Conservation (phyloP, 2,113 vertebrate species). For the Clarias gariepinus region DNA sequence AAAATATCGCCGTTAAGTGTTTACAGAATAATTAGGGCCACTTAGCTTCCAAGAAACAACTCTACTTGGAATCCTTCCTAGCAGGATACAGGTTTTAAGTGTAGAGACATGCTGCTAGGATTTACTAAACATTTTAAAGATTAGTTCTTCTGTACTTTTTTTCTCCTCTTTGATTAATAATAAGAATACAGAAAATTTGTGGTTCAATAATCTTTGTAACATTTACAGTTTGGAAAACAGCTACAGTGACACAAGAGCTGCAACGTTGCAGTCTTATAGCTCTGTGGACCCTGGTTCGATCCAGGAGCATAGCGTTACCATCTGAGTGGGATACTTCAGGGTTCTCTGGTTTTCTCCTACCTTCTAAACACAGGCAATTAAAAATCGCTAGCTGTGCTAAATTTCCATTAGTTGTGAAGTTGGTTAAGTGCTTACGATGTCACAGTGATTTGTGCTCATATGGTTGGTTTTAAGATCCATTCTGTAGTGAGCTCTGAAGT, state of each 20-base stretch:
- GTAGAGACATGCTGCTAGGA: neutral
- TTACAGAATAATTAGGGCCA: neutral
- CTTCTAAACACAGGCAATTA: neutral
- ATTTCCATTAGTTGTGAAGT: neutral
- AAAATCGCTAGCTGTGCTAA: neutral
- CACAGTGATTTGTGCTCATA: neutral
- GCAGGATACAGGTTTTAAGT: neutral
- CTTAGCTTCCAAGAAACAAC: neutral
- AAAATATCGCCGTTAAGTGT: neutral
- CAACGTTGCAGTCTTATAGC: neutral
- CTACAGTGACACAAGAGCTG: neutral
- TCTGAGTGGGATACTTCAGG: neutral
- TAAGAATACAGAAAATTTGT: neutral
- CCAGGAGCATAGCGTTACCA: neutral
- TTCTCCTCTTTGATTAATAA: neutral
- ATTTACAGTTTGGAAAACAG: neutral
- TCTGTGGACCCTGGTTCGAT: neutral
- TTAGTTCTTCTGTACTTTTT: neutral
- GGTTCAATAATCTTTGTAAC: neutral
- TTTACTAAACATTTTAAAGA: neutral
- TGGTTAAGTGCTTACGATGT: neutral
- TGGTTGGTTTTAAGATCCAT: neutral
- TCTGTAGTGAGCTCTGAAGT: neutral
- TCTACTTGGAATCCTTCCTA: neutral
- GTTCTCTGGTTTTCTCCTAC: neutral